These are phyloP conservation scores for Fissipunctia ypsillon DNA, from an alignment of 2,888 invertebrate species.

Conservation along the genomic window DNA sequence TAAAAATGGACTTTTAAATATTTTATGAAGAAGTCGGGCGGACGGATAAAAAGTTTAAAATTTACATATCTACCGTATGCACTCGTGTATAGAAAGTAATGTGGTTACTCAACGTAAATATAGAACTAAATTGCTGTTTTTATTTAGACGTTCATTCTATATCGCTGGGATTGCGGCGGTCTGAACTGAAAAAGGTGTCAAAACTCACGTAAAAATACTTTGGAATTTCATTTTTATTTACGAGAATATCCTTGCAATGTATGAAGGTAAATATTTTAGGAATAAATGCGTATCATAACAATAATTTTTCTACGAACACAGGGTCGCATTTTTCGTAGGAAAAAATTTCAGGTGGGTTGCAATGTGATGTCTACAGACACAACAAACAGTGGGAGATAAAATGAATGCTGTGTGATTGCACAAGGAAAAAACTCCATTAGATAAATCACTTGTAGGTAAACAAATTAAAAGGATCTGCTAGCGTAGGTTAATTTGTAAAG, in stretches of 20 bases:
- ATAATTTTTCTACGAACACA: neutral
- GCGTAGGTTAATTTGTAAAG: slow-evolving; percentile 26
- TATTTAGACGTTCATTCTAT: slow-evolving; percentile 35
- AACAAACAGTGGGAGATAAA: neutral
- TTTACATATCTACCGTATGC: slow-evolving; percentile 66
- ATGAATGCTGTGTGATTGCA: slow-evolving; percentile 3
- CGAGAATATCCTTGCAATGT: slow-evolving; percentile 42
- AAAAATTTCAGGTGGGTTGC: neutral
- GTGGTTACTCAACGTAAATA: slow-evolving; percentile 54
- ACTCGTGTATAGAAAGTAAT: slow-evolving; percentile 55
- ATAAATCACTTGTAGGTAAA: slow-evolving; percentile 33
- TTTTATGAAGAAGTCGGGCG: slow-evolving; percentile 84
- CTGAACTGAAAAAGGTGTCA: slow-evolving; percentile 43
- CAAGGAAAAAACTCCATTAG: slow-evolving; percentile 16
- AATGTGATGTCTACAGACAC: neutral
- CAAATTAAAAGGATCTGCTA: slow-evolving; percentile 9
- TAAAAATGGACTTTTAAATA: slow-evolving; percentile 89
- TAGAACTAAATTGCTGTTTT: slow-evolving; percentile 33
- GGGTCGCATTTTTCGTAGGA: neutral
- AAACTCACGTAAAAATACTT: slow-evolving; percentile 34
- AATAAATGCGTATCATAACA: slow-evolving; percentile 22
- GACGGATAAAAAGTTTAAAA: slow-evolving; percentile 76
- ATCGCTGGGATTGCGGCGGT: slow-evolving; percentile 22
- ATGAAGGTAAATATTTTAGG: slow-evolving; percentile 23
- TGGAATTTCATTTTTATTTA: slow-evolving; percentile 41